phyloP scores from a whole-genome alignment of 2,888 invertebrate genomes.

The Ctena decussata region DNA sequence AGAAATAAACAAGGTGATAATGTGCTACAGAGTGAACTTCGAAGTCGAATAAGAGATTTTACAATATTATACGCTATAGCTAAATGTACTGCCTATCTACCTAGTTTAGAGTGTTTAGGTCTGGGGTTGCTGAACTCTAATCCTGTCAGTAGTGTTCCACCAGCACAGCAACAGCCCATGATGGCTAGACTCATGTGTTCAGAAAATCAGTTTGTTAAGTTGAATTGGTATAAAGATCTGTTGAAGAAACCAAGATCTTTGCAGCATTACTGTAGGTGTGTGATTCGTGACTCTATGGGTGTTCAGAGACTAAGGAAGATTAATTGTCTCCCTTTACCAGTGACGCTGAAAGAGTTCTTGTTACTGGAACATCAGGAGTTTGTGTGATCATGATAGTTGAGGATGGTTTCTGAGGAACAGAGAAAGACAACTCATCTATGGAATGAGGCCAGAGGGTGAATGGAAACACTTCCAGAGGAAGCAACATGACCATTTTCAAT shows the following conservation, averaged over 20 bases:
- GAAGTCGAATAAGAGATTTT: slow-evolving; percentile 63
- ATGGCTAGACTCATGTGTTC: slow-evolving; percentile 57
- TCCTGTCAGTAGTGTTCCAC: slow-evolving; percentile 48
- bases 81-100: slow-evolving; percentile 76
- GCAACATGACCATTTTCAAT: too few relatives aligned
- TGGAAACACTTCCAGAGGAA: too few relatives aligned
- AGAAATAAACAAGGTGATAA: slow-evolving; percentile 78
- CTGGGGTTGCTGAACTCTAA: slow-evolving; percentile 40
- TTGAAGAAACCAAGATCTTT: slow-evolving; percentile 80
- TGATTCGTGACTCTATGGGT: slow-evolving; percentile 78
- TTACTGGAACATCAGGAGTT: slow-evolving; percentile 63
- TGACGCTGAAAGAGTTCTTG: slow-evolving; percentile 81
- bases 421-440: background rate
- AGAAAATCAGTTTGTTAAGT: slow-evolving; percentile 67
- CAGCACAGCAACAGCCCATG: slow-evolving; percentile 29
- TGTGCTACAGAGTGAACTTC: slow-evolving; percentile 81
- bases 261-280: slow-evolving; percentile 83
- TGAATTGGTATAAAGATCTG: slow-evolving; percentile 80
- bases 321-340: slow-evolving; percentile 79
- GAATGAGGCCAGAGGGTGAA: background rate
- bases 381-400: slow-evolving; percentile 11
- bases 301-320: slow-evolving; percentile 74
- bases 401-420: too few relatives aligned
- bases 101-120: slow-evolving; percentile 74
- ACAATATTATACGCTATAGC: slow-evolving; percentile 78